These are phyloP conservation scores for Hirundo rustica DNA, from an alignment of 2,797 vertebrate species.

Conservation along the genomic window DNA sequence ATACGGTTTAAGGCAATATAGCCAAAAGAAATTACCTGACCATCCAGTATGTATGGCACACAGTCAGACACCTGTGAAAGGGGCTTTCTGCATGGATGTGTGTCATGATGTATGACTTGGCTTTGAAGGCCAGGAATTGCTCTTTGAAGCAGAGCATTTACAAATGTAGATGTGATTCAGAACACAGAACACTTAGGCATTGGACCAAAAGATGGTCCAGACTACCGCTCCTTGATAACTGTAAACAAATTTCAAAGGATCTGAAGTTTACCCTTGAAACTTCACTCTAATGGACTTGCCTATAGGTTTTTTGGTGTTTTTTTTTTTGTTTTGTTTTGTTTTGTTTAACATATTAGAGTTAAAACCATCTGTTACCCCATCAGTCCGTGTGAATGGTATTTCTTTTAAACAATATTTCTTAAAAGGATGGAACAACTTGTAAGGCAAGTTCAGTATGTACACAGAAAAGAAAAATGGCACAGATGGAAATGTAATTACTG, in stretches of 20 bases:
- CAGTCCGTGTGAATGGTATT: neutral
- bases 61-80: neutral
- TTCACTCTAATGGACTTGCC: neutral
- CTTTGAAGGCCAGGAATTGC: neutral
- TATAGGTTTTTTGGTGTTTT: neutral
- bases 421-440: neutral
- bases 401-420: neutral
- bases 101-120: neutral
- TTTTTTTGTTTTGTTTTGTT: no score
- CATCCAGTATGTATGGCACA: fast-evolving
- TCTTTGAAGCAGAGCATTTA: neutral
- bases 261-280: neutral
- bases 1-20: neutral
- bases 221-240: neutral
- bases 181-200: neutral
- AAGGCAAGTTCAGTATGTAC: neutral
- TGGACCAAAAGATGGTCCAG: neutral
- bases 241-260: neutral
- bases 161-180: neutral
- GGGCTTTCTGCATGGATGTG: neutral
- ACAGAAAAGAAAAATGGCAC: neutral
- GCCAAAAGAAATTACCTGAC: neutral
- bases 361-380: neutral
- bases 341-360: neutral
- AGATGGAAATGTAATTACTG: neutral